Evolutionary conservation across 2,113 vertebrate species (phyloP).

Genomic region (Neolamprologus ventralis): DNA sequence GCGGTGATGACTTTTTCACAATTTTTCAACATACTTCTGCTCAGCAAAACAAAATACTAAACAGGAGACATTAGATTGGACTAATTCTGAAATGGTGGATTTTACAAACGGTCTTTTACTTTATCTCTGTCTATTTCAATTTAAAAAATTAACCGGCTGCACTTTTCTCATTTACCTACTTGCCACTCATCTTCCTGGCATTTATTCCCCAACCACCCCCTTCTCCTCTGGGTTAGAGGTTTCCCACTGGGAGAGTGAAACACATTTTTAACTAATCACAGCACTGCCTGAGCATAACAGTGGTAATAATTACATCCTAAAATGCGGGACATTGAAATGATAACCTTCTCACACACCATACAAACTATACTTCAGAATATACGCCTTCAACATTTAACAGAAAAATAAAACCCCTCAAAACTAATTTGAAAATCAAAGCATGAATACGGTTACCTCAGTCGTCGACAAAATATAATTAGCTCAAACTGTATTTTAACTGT

Average conservation of each 20-base stretch:
- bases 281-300: conserved; percentile 12
- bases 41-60: background rate
- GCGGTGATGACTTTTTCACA: background rate
- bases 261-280: conserved; percentile 35
- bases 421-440: background rate
- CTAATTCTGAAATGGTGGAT: background rate
- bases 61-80: background rate
- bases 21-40: background rate
- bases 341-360: conserved; percentile 6
- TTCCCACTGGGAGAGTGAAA: conserved; percentile 26
- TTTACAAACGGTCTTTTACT: conserved; percentile 16
- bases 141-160: conserved; percentile 1
- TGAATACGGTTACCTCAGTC: background rate
- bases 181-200: background rate
- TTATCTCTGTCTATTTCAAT: conserved; percentile 22
- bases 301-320: conserved; percentile 29
- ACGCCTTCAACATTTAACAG: background rate
- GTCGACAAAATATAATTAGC: background rate
- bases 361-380: background rate
- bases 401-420: background rate
- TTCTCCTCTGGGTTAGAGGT: conserved; percentile 4
- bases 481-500: background rate
- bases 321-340: conserved; percentile 29
- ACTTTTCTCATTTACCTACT: conserved; percentile 28
- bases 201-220: background rate